Evolutionary conservation across 1,140 invertebrate species (phyloP).

Genomic region (Homalodisca vitripennis): DNA sequence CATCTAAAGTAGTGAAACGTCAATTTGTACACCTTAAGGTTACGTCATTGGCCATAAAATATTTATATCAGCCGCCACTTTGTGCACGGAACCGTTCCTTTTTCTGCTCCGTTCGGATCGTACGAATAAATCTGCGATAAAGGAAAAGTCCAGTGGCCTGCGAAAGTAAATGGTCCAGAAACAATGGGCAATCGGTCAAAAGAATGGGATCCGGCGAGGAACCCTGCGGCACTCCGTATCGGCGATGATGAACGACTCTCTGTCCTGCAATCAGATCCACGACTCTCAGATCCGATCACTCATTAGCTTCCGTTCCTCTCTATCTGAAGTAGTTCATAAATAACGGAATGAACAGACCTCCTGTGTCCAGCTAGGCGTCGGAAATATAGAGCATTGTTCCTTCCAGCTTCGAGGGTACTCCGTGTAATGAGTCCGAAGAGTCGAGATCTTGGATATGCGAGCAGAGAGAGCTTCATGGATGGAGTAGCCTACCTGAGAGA

Average conservation of each 20-base stretch:
- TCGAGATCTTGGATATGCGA: too few relatives aligned
- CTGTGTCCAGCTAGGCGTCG: background rate
- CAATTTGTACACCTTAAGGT: too few relatives aligned
- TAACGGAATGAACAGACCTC: background rate
- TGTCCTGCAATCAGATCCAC: conserved; percentile 1
- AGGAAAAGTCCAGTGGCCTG: conserved; percentile 10
- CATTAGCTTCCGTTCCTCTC: conserved; percentile 3
- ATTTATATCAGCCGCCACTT: conserved; percentile 1
- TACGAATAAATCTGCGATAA: conserved; percentile 14
- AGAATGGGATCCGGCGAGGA: background rate
- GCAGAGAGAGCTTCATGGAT: too few relatives aligned
- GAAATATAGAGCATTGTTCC: conserved; percentile 10
- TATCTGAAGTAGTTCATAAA: background rate
- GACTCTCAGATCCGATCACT: conserved; percentile 9
- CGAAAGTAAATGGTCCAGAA: conserved; percentile 11
- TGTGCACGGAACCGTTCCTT: background rate
- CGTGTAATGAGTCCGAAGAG: too few relatives aligned
- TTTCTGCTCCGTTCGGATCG: too few relatives aligned
- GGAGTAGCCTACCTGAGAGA: too few relatives aligned
- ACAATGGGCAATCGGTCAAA: conserved; percentile 17
- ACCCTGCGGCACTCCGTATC: conserved; percentile 6
- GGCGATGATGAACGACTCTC: background rate
- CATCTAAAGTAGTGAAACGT: too few relatives aligned
- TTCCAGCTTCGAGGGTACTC: too few relatives aligned
- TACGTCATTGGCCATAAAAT: conserved; percentile 5